A percentile compares a stretch with the other conserved stretches of the same genome.
These are phyloP conservation scores for Tangara arthus DNA, from an alignment of 2,797 vertebrate genomes.

Conservation along the genomic window DNA sequence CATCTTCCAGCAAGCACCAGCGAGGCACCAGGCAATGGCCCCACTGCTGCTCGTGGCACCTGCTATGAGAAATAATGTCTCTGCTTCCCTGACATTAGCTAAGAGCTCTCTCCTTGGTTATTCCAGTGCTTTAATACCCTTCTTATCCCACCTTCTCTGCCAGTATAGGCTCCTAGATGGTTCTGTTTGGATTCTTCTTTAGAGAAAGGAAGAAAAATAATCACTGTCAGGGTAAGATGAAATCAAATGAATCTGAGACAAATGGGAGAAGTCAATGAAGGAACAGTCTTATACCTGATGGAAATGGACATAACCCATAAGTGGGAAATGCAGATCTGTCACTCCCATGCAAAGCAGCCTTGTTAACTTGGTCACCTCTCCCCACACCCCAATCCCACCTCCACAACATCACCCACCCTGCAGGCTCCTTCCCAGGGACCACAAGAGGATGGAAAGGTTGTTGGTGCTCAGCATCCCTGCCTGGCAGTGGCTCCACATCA, in stretches of 20 bases:
- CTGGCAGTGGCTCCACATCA: not conserved
- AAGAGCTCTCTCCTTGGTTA: no score
- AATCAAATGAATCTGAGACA: no score
- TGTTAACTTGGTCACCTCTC: not conserved
- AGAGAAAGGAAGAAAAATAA: no score
- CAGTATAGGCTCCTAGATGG: no score
- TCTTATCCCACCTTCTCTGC: no score
- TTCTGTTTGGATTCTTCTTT: no score
- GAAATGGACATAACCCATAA: no score
- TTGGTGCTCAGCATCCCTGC: not conserved
- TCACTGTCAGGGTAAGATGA: no score
- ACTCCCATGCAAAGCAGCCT: not conserved
- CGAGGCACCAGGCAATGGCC: not conserved
- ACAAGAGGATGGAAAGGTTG: accelerated
- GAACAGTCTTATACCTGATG: no score
- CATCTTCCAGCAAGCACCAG: not conserved
- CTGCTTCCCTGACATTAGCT: no score
- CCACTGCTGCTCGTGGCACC: not conserved
- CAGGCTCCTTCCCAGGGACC: not conserved
- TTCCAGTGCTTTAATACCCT: no score
- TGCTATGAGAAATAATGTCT: not conserved
- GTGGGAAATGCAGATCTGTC: not conserved
- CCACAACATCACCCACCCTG: not conserved
- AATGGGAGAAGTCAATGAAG: no score
- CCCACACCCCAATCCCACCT: not conserved